A percentile compares a stretch with the other conserved stretches of the same genome.
Evolutionary conservation across 2,888 invertebrate genomes (phyloP).

Genomic region (Chaetogeoica ovagalla): DNA sequence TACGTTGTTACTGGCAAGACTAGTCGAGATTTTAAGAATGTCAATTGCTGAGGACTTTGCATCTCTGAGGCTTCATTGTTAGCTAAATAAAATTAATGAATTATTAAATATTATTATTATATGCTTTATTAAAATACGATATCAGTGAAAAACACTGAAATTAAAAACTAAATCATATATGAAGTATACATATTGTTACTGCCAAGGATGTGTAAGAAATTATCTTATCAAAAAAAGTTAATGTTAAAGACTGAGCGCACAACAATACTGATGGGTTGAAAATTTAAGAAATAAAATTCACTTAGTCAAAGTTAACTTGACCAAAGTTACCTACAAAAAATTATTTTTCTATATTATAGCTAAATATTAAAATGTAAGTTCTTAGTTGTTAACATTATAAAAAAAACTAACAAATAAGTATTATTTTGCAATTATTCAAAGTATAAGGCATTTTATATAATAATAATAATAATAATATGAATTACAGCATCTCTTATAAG

Average conservation of each 20-base stretch:
- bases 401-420: too few relatives aligned
- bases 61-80: slow-evolving; percentile 44
- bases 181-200: not conserved
- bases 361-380: too few relatives aligned
- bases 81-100: slow-evolving; percentile 23
- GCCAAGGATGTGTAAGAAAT: not conserved
- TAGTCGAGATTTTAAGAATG: slow-evolving; percentile 49
- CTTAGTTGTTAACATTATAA: too few relatives aligned
- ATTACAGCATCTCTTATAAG: too few relatives aligned
- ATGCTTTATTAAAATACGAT: not conserved
- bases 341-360: too few relatives aligned
- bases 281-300: not conserved
- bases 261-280: not conserved
- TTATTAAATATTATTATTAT: not conserved
- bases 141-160: too few relatives aligned
- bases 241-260: not conserved
- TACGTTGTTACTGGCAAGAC: slow-evolving; percentile 50
- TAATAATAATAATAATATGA: too few relatives aligned
- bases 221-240: not conserved
- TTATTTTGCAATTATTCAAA: too few relatives aligned
- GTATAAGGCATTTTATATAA: too few relatives aligned
- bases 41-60: slow-evolving; percentile 51
- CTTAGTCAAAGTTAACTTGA: too few relatives aligned
- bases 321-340: too few relatives aligned
- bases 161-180: too few relatives aligned